phyloP scores from a whole-genome alignment of 2,797 vertebrate genomes.

The Poecile montanus region DNA sequence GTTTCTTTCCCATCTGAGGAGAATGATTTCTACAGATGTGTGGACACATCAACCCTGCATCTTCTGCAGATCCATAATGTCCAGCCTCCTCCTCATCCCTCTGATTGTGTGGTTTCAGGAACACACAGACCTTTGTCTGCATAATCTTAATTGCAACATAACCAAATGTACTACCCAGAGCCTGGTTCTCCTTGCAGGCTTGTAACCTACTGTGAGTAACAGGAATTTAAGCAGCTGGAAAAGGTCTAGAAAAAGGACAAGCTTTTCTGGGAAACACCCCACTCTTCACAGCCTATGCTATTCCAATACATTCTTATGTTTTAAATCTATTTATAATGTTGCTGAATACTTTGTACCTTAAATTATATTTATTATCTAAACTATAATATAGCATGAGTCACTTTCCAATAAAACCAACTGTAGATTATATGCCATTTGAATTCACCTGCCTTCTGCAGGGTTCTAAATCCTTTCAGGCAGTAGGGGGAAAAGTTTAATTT shows the following conservation, averaged over 20 bases:
- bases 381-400: conserved; percentile 60
- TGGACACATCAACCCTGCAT: neutral
- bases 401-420: conserved; percentile 72
- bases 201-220: neutral
- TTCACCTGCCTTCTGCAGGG: conserved; percentile 66
- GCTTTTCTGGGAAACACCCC: neutral
- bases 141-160: neutral
- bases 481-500: conserved; percentile 72
- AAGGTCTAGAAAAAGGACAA: neutral
- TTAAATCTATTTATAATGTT: conserved; percentile 58
- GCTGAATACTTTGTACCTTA: conserved; percentile 58
- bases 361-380: conserved; percentile 71
- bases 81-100: neutral
- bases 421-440: conserved; percentile 67
- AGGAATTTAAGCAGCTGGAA: neutral
- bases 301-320: neutral
- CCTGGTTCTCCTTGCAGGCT: neutral
- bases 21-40: neutral
- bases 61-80: neutral
- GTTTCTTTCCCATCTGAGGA: neutral
- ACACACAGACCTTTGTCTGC: neutral
- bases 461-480: conserved; percentile 76
- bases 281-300: neutral
- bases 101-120: neutral
- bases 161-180: neutral